Base-by-base conservation (phyloP, 2,113 vertebrate genomes). In the Brachypteracias leptosomus region DNA sequence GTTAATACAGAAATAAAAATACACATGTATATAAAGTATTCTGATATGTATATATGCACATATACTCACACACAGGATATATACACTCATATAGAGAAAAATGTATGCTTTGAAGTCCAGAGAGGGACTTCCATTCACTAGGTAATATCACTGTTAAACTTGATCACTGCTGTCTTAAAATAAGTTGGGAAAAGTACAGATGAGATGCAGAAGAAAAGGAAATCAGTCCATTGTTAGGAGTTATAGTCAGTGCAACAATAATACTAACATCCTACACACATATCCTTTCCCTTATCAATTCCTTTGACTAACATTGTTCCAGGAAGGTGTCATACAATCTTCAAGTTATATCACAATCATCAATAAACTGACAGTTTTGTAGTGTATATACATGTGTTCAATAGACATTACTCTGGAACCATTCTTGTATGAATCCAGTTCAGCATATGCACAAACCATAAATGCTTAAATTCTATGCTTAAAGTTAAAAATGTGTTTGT, bases 71-170 rank as follows among this genome's bases (percentile, higher is more conserved):
- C 19, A 76, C 1, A 35, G 33, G 14, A 20, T 15, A 16, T 18
- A 54, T 6, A 44, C 13, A 51, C 1, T 15, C 7, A 74, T 0
- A 55, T 0, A 52, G 26, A 47, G 6, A 51, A 63, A 85, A 88
- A 80, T 3, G 2, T 3, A 7, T 12, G 1, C 51, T 58, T 72
- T 16, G 0, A 52, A 86, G 36, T 44, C 18, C 55, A 73, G 31
- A 89, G 29, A 12, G 44, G 40, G 8, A 52, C 31, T 44, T 67
- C 5, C 5, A 19, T 65, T 88, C 58, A 61, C 52, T 61, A 49
- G 16, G 16, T 35, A 76, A 25, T 24, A 59, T 3, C 22, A 51
- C 18, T 7, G 2, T 28, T 28, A 58, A 36, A 54, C 62, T 42
- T 71, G 11, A 54, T 63, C n/a, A 36, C 10, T 54, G 26, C 16